Evolutionary conservation across 2,113 vertebrate genomes (phyloP), one percentile per base, ranked within the genome.

Genomic region (Anseranas semipalmata): DNA sequence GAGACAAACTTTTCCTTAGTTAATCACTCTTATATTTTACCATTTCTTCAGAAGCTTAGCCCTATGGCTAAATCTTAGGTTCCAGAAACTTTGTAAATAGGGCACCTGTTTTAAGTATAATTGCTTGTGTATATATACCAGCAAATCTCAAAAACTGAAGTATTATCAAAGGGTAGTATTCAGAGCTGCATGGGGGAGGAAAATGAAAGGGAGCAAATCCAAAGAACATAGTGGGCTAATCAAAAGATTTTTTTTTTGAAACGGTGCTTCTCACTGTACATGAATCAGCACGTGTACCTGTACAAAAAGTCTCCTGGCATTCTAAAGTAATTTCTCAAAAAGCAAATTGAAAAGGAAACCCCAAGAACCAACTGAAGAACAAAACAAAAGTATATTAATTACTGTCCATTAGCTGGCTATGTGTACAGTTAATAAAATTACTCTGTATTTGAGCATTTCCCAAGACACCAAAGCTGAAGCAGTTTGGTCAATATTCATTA

Each of bases 21-120:
- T 84, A 74, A 53, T 73, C 28, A 45, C 24, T 52, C 45, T 59
- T 82, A 9, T 70, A 33, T 93, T 90, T 84, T 89, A 60, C 39
- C 33, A 4, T 70, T 93, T 93, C 35, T 95, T 74, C 73, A 65
- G 53, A 76, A 89, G 32, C 41, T 77, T 89, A 78, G 56, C 68
- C 25, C 39, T 66, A 15, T 74, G 59, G 32, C 39, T 91, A 84
- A 65, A 55, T 58, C 85, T 55, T 80, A 46, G 12, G 20, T 89
- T 81, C n/a, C 70, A 81, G 37, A 67, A 94, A 32, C 37, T 74
- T 89, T 62, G 74, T 87, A 81, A 94, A 81, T 78, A 95, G 55
- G 7, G 6, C 8, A 33, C 39, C 48, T 10, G 1, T 83, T 94
- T 63, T 79, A 79, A 63, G 5, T 88, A n/a, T 85, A 72, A 52